phyloP scores from a whole-genome alignment of 2,888 invertebrate genomes.

The Amphipoea oculea region DNA sequence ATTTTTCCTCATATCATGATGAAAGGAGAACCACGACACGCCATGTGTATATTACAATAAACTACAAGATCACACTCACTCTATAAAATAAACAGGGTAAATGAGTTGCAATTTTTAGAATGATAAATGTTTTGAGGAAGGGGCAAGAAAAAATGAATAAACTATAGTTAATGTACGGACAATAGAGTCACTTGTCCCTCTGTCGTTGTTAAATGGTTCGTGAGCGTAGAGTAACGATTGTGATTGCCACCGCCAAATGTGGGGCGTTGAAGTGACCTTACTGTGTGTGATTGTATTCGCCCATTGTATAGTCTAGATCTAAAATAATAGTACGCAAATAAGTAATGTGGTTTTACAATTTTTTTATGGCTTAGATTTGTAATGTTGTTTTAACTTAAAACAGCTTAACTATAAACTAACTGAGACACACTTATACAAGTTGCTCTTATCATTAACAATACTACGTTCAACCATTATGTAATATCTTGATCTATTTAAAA shows the following conservation, averaged over 20 bases:
- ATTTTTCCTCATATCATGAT: not conserved
- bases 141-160: constrained; percentile 72
- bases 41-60: constrained; percentile 58
- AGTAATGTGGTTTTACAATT: not conserved
- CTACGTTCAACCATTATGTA: not conserved
- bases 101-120: constrained; percentile 79
- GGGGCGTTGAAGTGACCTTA: constrained; percentile 66
- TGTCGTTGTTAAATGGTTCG: constrained; percentile 82
- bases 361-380: not conserved
- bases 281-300: constrained; percentile 16
- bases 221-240: constrained; percentile 71
- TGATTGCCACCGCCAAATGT: constrained; percentile 74
- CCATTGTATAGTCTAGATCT: not conserved
- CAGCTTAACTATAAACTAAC: not conserved
- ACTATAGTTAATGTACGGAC: constrained; percentile 80
- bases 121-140: constrained; percentile 79
- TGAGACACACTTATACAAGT: not conserved
- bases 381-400: not conserved
- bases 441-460: not conserved
- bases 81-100: constrained; percentile 77
- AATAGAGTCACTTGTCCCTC: constrained; percentile 83
- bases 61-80: constrained; percentile 53
- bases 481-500: not conserved
- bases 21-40: not conserved
- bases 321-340: not conserved